Conservation (phyloP, 2,797 vertebrate genomes). For the Fistularia commersonii region DNA sequence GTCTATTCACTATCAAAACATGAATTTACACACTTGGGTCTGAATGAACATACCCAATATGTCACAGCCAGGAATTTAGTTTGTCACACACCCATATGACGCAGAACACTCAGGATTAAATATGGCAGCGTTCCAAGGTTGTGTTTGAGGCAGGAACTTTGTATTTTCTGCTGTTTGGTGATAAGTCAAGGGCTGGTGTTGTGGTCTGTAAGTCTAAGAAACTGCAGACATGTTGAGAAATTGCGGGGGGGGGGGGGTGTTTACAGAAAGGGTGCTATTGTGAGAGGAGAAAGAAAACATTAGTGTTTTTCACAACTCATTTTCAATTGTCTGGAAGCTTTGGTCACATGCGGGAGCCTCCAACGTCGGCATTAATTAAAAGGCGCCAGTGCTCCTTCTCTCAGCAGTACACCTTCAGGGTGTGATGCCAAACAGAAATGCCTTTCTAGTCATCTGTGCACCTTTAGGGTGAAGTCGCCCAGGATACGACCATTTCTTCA, state of each 20-base stretch:
- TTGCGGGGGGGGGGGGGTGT: constrained; percentile 8
- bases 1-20: no score
- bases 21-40: no score
- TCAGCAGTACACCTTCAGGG: constrained; percentile 51
- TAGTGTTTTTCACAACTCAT: constrained; percentile 45
- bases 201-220: constrained; percentile 35
- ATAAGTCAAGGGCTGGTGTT: constrained; percentile 31
- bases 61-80: no score
- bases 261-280: constrained; percentile 25
- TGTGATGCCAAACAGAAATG: constrained; percentile 50
- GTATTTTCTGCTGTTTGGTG: constrained; percentile 20
- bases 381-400: constrained; percentile 52
- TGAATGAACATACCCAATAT: no score
- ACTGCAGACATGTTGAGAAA: constrained; percentile 25
- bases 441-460: constrained; percentile 64
- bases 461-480: constrained; percentile 57
- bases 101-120: constrained; percentile 39
- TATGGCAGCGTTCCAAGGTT: constrained; percentile 30
- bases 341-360: constrained; percentile 66
- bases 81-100: no score
- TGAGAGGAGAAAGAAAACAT: constrained; percentile 12
- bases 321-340: constrained; percentile 56
- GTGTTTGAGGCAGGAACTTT: constrained; percentile 47
- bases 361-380: constrained; percentile 64
- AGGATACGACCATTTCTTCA: constrained; percentile 41